phyloP scores from a whole-genome alignment of 2,113 vertebrate species.

The Gavia stellata region DNA sequence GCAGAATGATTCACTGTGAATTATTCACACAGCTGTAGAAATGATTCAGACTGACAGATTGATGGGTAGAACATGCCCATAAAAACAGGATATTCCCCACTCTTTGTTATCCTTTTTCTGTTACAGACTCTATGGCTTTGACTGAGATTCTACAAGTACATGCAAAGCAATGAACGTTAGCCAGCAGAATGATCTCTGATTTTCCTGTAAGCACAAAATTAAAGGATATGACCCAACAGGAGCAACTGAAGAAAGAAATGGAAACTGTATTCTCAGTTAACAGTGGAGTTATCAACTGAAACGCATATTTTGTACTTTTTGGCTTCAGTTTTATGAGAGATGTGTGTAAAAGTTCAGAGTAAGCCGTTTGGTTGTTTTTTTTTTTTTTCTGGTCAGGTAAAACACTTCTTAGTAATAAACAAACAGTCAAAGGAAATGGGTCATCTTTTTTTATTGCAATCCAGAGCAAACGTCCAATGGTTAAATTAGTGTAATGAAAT shows the following conservation, averaged over 20 bases:
- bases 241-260: not conserved
- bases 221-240: not conserved
- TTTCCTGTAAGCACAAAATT: not conserved
- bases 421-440: not conserved
- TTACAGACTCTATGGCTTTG: not conserved
- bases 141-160: not conserved
- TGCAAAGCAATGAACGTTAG: not conserved
- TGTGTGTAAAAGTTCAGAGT: not conserved
- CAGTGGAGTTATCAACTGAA: not conserved
- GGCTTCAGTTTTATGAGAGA: not conserved
- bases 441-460: not conserved
- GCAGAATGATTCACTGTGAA: conserved; percentile 5
- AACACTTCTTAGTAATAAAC: not conserved
- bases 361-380: not conserved
- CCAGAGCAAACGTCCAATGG: not conserved
- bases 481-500: not conserved
- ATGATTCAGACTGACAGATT: conserved; percentile 41
- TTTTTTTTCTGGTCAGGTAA: not conserved
- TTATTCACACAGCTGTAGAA: conserved; percentile 36
- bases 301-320: not conserved
- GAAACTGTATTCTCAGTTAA: not conserved
- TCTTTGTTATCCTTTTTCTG: conserved; percentile 7
- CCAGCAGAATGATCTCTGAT: not conserved
- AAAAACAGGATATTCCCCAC: conserved; percentile 14
- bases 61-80: conserved; percentile 4